Evolutionary conservation across 53 echinoderm and acorn worm species (phyloP), one percentile per base, ranked within the genome.

Genomic region (Echinarachnius parma): DNA sequence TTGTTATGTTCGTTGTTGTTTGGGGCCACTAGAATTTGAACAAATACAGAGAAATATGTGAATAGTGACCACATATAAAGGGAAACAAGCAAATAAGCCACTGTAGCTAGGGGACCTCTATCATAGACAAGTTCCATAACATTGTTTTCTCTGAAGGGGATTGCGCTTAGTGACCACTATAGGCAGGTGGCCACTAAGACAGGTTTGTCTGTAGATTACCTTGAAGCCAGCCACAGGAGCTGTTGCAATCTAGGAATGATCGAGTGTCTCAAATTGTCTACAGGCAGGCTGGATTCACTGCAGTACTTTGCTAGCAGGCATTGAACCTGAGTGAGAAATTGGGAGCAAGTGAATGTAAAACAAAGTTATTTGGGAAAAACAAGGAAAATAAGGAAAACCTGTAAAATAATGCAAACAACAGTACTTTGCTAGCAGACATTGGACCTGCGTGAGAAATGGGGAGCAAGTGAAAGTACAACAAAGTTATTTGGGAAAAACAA

Each of bases 141-240:
- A n/a, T n/a, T n/a, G n/a, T n/a, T n/a, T n/a, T n/a, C n/a, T n/a
- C n/a, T n/a, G n/a, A n/a, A n/a, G n/a, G n/a, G n/a, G n/a, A n/a
- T n/a, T n/a, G n/a, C n/a, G n/a, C n/a, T n/a, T n/a, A n/a, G n/a
- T n/a, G n/a, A n/a, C n/a, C n/a, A n/a, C n/a, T n/a, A n/a, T n/a
- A n/a, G n/a, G n/a, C n/a, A n/a, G n/a, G n/a, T n/a, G n/a, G n/a
- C n/a, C n/a, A n/a, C n/a, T n/a, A n/a, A n/a, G n/a, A n/a, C n/a
- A n/a, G n/a, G n/a, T n/a, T n/a, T n/a, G n/a, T n/a, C n/a, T n/a
- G n/a, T n/a, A n/a, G n/a, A n/a, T n/a, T 83, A 88, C 89, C 48
- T 61, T 46, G 89, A 75, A n/a, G 76, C 80, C 14, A 88, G 84
- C 89, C 83, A 88, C 15, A 81, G 10, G 36, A 55, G 76, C 28